Percentiles rank a stretch among this genome's conserved stretches.
These are phyloP conservation scores for Aplysia californica DNA, from an alignment of 1,140 invertebrate genomes.

Conservation along the genomic window DNA sequence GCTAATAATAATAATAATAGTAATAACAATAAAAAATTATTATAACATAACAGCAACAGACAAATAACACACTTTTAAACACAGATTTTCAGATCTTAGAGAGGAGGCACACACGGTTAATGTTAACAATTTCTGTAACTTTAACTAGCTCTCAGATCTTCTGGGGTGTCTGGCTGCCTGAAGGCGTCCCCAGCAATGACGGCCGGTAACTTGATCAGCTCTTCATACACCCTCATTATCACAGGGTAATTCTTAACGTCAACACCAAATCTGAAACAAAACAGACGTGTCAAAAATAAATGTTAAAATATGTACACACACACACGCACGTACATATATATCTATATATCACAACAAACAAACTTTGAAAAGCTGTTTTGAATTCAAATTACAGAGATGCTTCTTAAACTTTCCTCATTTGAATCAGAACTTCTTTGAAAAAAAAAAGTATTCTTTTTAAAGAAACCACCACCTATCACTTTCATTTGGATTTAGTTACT, in stretches of 20 bases:
- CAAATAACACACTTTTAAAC: too few species aligned
- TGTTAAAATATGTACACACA: not conserved
- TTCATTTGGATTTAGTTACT: too few species aligned
- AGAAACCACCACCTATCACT: too few species aligned
- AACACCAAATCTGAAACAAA: constrained; percentile 82
- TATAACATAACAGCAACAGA: too few species aligned
- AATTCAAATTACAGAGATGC: not conserved
- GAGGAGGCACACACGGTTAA: too few species aligned
- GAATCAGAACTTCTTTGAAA: too few species aligned
- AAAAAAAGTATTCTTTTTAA: not conserved
- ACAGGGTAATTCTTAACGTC: constrained; percentile 90
- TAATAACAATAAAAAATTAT: too few species aligned
- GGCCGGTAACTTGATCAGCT: constrained; percentile 79
- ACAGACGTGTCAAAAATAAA: constrained; percentile 8
- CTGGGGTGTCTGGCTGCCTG: constrained; percentile 85
- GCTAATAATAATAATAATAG: too few species aligned
- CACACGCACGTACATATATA: not conserved
- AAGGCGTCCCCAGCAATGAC: constrained; percentile 83
- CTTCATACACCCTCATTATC: constrained; percentile 82
- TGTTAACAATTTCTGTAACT: not conserved
- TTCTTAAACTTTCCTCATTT: too few species aligned
- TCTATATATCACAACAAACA: not conserved
- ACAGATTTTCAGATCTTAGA: too few species aligned
- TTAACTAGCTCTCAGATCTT: constrained; percentile 37
- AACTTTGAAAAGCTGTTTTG: not conserved